phyloP scores from a whole-genome alignment of 2,113 vertebrate genomes.

The Marmota flaviventris region DNA sequence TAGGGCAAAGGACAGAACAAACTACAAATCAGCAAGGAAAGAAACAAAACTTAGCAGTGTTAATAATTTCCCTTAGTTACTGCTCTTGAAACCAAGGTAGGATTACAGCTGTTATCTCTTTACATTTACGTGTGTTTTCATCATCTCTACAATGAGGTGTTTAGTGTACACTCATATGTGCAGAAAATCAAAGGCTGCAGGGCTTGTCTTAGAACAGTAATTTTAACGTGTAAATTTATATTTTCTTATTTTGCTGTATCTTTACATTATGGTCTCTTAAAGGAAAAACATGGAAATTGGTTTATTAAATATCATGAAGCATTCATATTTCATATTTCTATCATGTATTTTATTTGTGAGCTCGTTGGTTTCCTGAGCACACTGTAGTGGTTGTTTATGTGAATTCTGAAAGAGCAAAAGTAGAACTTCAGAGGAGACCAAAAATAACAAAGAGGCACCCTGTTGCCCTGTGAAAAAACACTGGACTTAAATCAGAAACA shows the following conservation, averaged over 20 bases:
- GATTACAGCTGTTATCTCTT: background rate
- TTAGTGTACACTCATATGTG: background rate
- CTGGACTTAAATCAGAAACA: slow-evolving; percentile 45
- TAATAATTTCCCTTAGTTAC: slow-evolving; percentile 67
- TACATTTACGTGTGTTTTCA: background rate
- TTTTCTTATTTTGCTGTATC: slow-evolving; percentile 57
- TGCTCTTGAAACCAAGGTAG: slow-evolving; percentile 56
- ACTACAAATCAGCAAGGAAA: slow-evolving; percentile 63
- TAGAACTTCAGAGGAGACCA: slow-evolving; percentile 43
- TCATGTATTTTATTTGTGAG: slow-evolving; percentile 45
- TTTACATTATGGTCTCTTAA: slow-evolving; percentile 51
- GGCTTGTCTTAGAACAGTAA: background rate
- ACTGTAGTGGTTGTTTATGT: slow-evolving; percentile 24
- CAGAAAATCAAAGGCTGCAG: slow-evolving; percentile 35
- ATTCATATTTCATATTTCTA: slow-evolving; percentile 41
- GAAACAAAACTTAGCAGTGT: background rate
- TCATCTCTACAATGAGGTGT: background rate
- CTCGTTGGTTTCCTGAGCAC: slow-evolving; percentile 36
- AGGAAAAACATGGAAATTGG: background rate
- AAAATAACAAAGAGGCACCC: slow-evolving; percentile 63
- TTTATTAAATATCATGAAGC: slow-evolving; percentile 31
- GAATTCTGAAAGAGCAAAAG: slow-evolving; percentile 64
- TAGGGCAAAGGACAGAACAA: slow-evolving; percentile 83
- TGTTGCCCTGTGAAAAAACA: slow-evolving; percentile 43
- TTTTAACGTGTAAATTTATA: background rate